Percentiles rank a stretch among this genome's conserved stretches.
These are phyloP conservation scores for Myotis pilosus DNA, from an alignment of 2,797 vertebrate genomes.

Conservation along the genomic window DNA sequence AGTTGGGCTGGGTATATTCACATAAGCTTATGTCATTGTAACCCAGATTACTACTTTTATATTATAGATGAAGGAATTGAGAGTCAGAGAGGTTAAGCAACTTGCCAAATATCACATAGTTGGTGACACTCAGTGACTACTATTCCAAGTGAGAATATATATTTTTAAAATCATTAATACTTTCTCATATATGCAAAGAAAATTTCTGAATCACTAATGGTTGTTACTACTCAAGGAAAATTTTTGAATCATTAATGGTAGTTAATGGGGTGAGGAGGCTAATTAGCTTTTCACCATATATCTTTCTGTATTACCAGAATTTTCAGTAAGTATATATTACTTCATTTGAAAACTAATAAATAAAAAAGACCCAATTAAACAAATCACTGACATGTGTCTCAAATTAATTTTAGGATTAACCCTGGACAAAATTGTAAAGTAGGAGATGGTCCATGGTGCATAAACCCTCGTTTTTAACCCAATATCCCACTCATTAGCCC, in stretches of 20 bases:
- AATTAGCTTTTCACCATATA: slow-evolving; percentile 20
- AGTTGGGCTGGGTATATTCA: neutral
- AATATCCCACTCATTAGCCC: neutral
- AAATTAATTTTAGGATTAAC: slow-evolving; percentile 23
- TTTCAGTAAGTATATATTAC: slow-evolving; percentile 10
- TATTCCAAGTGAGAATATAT: neutral
- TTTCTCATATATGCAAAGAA: neutral
- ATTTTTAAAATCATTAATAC: slow-evolving; percentile 24
- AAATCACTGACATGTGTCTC: neutral
- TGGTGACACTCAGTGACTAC: neutral
- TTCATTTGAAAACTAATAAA: slow-evolving; percentile 38
- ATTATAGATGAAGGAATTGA: neutral
- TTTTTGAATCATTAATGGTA: neutral
- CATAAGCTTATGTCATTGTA: neutral
- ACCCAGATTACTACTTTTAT: neutral
- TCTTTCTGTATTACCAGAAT: slow-evolving; percentile 29
- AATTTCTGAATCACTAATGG: slow-evolving; percentile 1
- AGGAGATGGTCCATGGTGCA: neutral
- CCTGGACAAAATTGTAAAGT: neutral
- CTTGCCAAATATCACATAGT: neutral
- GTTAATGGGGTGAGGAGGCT: neutral
- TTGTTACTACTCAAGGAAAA: slow-evolving; percentile 13
- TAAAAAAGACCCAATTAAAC: neutral
- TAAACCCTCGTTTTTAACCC: neutral
- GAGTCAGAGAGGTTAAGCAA: slow-evolving; percentile 5